Percentiles rank a stretch among this genome's conserved stretches.
phyloP scores from a whole-genome alignment of 2,113 vertebrate species.

The Corythornis vintsioides region DNA sequence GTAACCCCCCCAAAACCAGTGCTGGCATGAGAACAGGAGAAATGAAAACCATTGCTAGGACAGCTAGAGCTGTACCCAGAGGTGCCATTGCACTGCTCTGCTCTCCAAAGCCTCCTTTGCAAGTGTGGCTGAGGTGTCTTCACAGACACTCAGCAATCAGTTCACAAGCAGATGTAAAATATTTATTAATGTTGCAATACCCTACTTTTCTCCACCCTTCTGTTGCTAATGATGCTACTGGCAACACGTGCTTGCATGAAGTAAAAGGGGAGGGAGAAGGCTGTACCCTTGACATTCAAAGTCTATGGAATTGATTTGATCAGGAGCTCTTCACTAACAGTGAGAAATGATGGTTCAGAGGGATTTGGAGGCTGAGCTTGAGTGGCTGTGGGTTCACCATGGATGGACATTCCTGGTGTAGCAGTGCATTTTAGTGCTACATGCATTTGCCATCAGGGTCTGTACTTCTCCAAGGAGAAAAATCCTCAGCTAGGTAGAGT shows the following conservation, averaged over 20 bases:
- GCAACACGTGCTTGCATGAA: background rate
- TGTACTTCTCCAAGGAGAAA: background rate
- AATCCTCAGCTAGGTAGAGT: background rate
- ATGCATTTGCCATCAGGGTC: background rate
- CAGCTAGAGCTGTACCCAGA: background rate
- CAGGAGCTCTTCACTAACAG: background rate
- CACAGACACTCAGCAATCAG: background rate
- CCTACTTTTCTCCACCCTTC: conserved; percentile 52
- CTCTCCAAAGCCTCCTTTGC: background rate
- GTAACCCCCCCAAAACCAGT: background rate
- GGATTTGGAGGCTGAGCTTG: background rate
- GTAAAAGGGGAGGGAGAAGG: background rate
- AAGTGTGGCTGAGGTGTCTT: background rate
- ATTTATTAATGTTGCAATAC: conserved; percentile 58
- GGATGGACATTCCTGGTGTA: background rate
- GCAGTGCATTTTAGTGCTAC: background rate
- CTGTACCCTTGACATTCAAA: background rate
- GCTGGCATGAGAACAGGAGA: conserved; percentile 31
- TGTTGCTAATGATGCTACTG: background rate
- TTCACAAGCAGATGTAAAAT: conserved; percentile 13
- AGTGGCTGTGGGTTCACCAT: background rate
- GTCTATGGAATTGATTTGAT: background rate
- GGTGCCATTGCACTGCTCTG: background rate
- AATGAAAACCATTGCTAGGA: background rate
- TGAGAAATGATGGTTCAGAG: background rate